These are phyloP conservation scores for Oryctolagus cuniculus DNA, from an alignment of 2,113 vertebrate genomes.

Conservation along the genomic window DNA sequence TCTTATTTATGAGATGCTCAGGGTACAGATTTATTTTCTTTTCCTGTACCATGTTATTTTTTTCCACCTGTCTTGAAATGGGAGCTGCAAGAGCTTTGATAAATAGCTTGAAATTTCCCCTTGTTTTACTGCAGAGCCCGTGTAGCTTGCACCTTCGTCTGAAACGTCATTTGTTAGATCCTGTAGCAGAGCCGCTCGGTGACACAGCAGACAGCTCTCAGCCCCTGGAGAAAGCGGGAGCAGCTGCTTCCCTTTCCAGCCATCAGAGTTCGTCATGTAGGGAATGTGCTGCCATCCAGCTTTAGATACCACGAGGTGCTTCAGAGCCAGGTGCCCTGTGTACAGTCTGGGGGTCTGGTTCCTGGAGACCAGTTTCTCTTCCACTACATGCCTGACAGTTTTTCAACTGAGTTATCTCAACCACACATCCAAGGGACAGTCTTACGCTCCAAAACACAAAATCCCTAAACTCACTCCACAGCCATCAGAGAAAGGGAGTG, in stretches of 20 bases:
- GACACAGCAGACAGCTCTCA: slow-evolving; percentile 62
- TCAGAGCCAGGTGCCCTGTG: no score
- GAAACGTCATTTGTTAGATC: slow-evolving; percentile 60
- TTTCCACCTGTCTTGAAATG: slow-evolving; percentile 74
- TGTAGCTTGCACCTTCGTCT: slow-evolving; percentile 43
- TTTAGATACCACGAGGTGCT: neutral
- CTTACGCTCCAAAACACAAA: neutral
- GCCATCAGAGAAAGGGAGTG: neutral
- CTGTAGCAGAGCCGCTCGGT: neutral
- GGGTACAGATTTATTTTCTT: slow-evolving; percentile 71
- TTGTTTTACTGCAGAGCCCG: slow-evolving; percentile 63
- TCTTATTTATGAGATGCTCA: slow-evolving; percentile 69
- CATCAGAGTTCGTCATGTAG: neutral
- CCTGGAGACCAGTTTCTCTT: neutral
- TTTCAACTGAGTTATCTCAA: slow-evolving; percentile 23
- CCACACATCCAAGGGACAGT: neutral
- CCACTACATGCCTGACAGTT: neutral
- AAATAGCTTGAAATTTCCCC: slow-evolving; percentile 66
- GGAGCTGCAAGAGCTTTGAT: slow-evolving; percentile 69
- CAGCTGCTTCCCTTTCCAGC: neutral
- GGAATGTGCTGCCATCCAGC: neutral
- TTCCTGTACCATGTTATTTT: slow-evolving; percentile 69
- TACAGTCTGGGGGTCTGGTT: neutral
- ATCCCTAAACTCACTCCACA: neutral
- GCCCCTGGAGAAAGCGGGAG: neutral